phyloP scores from a whole-genome alignment of 2,113 vertebrate species.

The Benitochromis conjunctus region DNA sequence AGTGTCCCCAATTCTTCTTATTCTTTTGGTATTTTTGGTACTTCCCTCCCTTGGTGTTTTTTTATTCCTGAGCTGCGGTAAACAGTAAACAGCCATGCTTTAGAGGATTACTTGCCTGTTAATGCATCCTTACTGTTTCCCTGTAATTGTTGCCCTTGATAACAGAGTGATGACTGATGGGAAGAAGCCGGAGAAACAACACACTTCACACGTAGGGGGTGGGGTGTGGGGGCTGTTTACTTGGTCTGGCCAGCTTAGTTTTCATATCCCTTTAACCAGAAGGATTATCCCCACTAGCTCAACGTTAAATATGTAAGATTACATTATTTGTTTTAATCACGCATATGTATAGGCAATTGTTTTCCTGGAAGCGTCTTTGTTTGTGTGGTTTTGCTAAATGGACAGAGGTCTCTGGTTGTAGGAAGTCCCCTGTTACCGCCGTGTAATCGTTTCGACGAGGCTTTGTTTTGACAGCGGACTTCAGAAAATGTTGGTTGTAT shows the following conservation, averaged over 20 bases:
- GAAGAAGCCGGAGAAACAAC: neutral
- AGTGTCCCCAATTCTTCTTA: neutral
- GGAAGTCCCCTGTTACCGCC: neutral
- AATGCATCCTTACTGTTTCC: slow-evolving; percentile 6
- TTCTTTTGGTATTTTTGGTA: neutral
- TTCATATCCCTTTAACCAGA: slow-evolving; percentile 43
- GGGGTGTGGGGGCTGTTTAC: slow-evolving; percentile 51
- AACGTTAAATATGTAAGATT: slow-evolving; percentile 59
- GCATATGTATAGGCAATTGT: slow-evolving; percentile 5
- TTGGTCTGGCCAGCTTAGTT: slow-evolving; percentile 28
- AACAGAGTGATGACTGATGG: neutral
- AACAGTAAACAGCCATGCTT: slow-evolving; percentile 47
- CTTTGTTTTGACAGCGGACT: neutral
- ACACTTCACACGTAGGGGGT: neutral
- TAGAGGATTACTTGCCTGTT: slow-evolving; percentile 51
- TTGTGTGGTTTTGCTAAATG: neutral
- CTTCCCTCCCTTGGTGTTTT: neutral
- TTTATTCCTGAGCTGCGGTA: neutral
- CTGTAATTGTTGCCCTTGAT: neutral
- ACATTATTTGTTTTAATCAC: slow-evolving; percentile 32
- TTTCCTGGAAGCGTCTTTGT: slow-evolving; percentile 29
- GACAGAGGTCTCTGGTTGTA: neutral
- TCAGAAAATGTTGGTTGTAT: neutral
- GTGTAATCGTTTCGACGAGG: neutral
- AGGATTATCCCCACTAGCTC: slow-evolving; percentile 49